Base-by-base conservation (phyloP, 1,140 invertebrate species). In the Leptopilina boulardi region DNA sequence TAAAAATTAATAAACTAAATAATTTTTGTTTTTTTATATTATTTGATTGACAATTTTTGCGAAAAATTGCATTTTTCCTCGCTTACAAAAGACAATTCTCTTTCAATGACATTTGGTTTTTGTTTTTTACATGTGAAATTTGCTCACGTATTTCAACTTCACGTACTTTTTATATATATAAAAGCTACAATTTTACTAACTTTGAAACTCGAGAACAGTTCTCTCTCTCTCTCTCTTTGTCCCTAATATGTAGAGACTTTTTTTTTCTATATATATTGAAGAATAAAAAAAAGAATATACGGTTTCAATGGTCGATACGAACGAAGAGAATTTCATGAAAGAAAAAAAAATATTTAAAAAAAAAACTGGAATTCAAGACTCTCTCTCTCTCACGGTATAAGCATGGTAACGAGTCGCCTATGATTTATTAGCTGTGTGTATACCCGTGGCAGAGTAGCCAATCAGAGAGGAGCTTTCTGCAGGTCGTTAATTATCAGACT, bases 171-270 rank as follows among this genome's bases (percentile, higher is more conserved):
- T n/a, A n/a, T n/a, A n/a, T n/a, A n/a, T n/a, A n/a, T n/a, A 13
- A 73, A 73, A 73, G 8, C 54, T 10, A 19, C 18, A 59, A 21
- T 59, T 59, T 21, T 59, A 21, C 8, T 59, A 26, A 59, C 41
- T 42, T 42, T 6, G 41, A 42, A 42, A 42, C 13, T 42, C 41
- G 41, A 42, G 41, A 42, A 42, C 13, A 42, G 13, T 13, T 42
- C 19, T 44, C 71, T 79, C 56, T 74, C 47, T n/a, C n/a, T n/a
- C n/a, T n/a, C n/a, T n/a, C n/a, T n/a, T 75, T 42, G 41, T 42
- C 41, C 41, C 10, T 42, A 42, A 42, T 42, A 42, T 42, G 10
- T 8, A 42, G 1, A 42, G 10, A 42, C 41, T 42, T 42, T 42
- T 66, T 66, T 66, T 66, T 30, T 59, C 0, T 56, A 56, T n/a